These are phyloP conservation scores for Psophia crepitans DNA, from an alignment of 2,113 vertebrate species.

Conservation along the genomic window DNA sequence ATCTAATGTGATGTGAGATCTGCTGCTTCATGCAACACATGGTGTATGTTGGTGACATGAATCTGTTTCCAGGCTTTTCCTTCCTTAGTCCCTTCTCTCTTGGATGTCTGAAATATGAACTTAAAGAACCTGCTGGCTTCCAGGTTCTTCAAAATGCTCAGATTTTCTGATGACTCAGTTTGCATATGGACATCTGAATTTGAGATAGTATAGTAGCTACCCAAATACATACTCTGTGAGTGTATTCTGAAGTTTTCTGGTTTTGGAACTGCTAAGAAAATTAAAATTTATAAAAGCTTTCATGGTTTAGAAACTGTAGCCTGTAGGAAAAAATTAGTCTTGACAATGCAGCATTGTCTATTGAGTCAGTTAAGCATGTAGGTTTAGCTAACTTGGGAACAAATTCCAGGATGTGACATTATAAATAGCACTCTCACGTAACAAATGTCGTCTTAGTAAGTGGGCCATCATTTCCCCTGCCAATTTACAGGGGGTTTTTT, in stretches of 20 bases:
- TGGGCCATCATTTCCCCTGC: slow-evolving; percentile 77
- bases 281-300: slow-evolving; percentile 18
- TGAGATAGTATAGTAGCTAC: neutral
- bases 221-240: neutral
- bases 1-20: neutral
- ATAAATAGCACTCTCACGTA: slow-evolving; percentile 85
- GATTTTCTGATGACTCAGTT: neutral
- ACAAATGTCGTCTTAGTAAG: slow-evolving; percentile 82
- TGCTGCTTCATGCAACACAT: neutral
- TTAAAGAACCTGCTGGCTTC: neutral
- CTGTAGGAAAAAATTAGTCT: slow-evolving; percentile 67
- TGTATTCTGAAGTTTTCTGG: neutral
- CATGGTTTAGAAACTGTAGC: slow-evolving; percentile 60
- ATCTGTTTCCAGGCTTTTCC: neutral
- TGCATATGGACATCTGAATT: neutral
- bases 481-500: slow-evolving; percentile 62
- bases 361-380: slow-evolving; percentile 75
- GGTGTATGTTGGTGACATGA: neutral
- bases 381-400: slow-evolving; percentile 76
- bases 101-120: neutral
- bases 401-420: slow-evolving; percentile 78
- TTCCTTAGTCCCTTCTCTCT: neutral
- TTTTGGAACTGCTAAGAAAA: neutral
- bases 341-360: slow-evolving; percentile 74
- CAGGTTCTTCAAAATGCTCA: neutral